These are phyloP conservation scores for Mormyrus hasselquistii DNA, from an alignment of 2,797 vertebrate genomes.

Conservation along the genomic window DNA sequence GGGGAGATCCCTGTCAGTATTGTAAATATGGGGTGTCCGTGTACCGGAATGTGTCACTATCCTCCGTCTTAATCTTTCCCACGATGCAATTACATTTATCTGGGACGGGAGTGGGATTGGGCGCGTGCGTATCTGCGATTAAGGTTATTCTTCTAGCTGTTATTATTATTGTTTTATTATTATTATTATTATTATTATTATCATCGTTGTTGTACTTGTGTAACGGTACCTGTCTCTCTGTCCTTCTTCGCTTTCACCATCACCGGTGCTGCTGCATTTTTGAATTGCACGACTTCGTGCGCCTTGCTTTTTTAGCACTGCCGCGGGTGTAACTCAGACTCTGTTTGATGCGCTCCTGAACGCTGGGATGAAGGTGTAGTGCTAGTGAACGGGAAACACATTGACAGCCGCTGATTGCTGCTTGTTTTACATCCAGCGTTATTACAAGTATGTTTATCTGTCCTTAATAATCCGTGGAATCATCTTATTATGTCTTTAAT, in stretches of 20 bases:
- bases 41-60: slow-evolving; percentile 58
- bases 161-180: not conserved
- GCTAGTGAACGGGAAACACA: not conserved
- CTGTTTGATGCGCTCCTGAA: slow-evolving; percentile 31
- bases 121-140: slow-evolving; percentile 37
- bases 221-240: slow-evolving; percentile 22
- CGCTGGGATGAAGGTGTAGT: slow-evolving; percentile 27
- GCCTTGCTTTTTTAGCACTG: not conserved
- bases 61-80: slow-evolving; percentile 26
- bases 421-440: slow-evolving; percentile 24
- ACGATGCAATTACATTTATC: slow-evolving; percentile 36
- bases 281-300: not conserved
- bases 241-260: slow-evolving; percentile 18
- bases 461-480: not conserved
- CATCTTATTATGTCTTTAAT: not conserved
- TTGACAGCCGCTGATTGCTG: not conserved
- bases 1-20: slow-evolving; percentile 58
- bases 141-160: slow-evolving; percentile 11
- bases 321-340: slow-evolving; percentile 6
- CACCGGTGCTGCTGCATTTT: slow-evolving; percentile 22
- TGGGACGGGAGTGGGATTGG: slow-evolving; percentile 28
- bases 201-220: slow-evolving; percentile 37
- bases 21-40: slow-evolving; percentile 40
- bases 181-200: slow-evolving; percentile 22
- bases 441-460: slow-evolving; percentile 35